Base-by-base conservation (phyloP, 2,797 vertebrate species). In the Alcedo atthis region DNA sequence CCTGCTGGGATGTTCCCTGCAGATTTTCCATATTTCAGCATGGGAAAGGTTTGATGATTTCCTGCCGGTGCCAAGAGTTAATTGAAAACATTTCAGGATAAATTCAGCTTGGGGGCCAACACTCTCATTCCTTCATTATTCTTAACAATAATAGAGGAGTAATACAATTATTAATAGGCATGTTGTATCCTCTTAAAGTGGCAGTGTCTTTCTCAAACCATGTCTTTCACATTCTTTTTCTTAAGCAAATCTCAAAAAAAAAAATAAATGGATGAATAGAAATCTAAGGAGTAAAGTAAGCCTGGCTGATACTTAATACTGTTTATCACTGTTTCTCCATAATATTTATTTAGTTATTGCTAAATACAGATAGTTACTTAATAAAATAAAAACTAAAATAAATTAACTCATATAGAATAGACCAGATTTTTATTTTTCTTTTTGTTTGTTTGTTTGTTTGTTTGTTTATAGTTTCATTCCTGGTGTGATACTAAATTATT, bases 21-120 rank as follows among this genome's bases (percentile, higher is more conserved):
- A 98, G 97, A 98, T 98, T 98, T 98, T 98, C 98, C 98, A 98
- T 98, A 98, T 98, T 98, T 98, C 98, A 97, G 97, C 97, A 97
- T 98, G 97, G 97, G 98, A 98, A 98, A 98, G 97, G 96, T 98
- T 98, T 98, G 98, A 96, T 97, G 96, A 94, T 97, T 97, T 98
- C 98, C 97, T 98, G 97, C 94, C 43, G 4, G 97, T 98, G 98
- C 98, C 98, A 98, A 97, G 97, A 98, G 97, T 98, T 98, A 98
- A 99, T 98, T 98, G 97, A 98, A 99, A 99, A 98, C 98, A 98
- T 98, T 97, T 98, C 97, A 97, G 97, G 96, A 97, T 97, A 98
- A 98, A 98, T 98, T 98, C 96, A 95, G 97, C 96, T 98, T 95
- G 94, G 97, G 96, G 98, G 98, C 97, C 97, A 97, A 96, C 1